Base-by-base conservation (phyloP, 2,113 vertebrate genomes). In the Corythornis madagascariensis region DNA sequence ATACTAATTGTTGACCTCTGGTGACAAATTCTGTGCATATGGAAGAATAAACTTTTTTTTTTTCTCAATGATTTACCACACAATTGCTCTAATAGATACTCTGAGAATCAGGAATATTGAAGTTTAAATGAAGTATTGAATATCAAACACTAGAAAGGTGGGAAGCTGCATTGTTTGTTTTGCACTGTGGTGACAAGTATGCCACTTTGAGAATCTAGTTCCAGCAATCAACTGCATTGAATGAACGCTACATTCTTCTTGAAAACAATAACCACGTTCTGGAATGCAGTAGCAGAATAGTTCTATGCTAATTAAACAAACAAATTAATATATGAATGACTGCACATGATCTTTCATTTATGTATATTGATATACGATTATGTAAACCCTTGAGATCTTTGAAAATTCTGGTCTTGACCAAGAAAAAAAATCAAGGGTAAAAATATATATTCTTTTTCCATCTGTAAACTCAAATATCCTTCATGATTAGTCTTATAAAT, bases 231-330 rank as follows among this genome's bases (percentile, higher is more conserved):
- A 48, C 47, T 83, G 71, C 33, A 84, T 57, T 75, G 83, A 75
- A 86, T 52, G 78, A 94, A 80, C 38, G 60, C 26, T 92, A 88
- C 71, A 88, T 94, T 96, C 94, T 85, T 88, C 65, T 11, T 80
- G 61, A 75, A 97, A 94, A 82, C 24, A 7, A 7, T 88, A 86
- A 45, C 10, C 64, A 50, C 43, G 88, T 89, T 91, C 88, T 90
- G 76, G 57, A 63, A 65, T 53, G 85, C 35, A 67, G 53, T 28
- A 83, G 59, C 33, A 59, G 17, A 81, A 52, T 56, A 73, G 15
- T 60, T 95, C 70, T 45, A 40, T 81, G 65, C 33, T 92, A 93
- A 56, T 80, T 75, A 95, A 92, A 83, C 8, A 89, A 73, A 83
- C 75, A 92, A 94, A 92, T 56, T 63, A 85, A 79, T 47, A 31